Evolutionary conservation across 2,888 invertebrate species (phyloP), one percentile per base, ranked within the genome.

Genomic region (Lomographa bimaculata): DNA sequence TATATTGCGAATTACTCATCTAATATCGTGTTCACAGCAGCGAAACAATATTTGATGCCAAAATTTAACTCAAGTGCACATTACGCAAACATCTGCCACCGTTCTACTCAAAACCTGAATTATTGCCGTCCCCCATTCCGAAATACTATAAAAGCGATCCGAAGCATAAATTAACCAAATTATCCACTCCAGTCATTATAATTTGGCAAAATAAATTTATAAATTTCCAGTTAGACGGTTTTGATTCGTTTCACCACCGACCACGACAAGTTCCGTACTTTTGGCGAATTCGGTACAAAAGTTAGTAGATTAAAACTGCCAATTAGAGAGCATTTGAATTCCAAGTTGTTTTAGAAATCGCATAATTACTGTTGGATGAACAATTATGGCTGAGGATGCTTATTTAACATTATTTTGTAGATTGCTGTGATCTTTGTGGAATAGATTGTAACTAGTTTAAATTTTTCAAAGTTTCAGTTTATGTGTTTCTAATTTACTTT

Each of bases 221-320:
- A 78, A 78, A 78, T 80, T 78, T 70, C 68, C 71, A 72, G 73
- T 79, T 75, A 77, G 75, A 74, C 70, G 76, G 71, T 76, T 79
- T 75, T 79, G 84, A 80, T 82, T 82, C 78, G 76, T 78, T 76
- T 72, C 75, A 68, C 77, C 75, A 62, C 74, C 75, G 64, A 82
- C 85, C 83, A 73, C 82, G 82, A 82, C 81, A 80, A 86, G 79
- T 78, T 82, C 76, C 75, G 70, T 75, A 83, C 83, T 83, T 83
- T 77, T 68, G 75, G 70, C 71, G 77, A 80, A 79, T 82, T 83
- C 79, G 74, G 78, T 72, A 83, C 80, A 81, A 82, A 87, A 86
- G 84, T 86, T 86, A 81, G 83, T 83, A 82, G 80, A 86, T 86
- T 87, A 84, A 86, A 86, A 84, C 84, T 87, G 84, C 85, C 86